Evolutionary conservation across 2,797 vertebrate species (phyloP).

Genomic region (Cryptoprocta ferox): DNA sequence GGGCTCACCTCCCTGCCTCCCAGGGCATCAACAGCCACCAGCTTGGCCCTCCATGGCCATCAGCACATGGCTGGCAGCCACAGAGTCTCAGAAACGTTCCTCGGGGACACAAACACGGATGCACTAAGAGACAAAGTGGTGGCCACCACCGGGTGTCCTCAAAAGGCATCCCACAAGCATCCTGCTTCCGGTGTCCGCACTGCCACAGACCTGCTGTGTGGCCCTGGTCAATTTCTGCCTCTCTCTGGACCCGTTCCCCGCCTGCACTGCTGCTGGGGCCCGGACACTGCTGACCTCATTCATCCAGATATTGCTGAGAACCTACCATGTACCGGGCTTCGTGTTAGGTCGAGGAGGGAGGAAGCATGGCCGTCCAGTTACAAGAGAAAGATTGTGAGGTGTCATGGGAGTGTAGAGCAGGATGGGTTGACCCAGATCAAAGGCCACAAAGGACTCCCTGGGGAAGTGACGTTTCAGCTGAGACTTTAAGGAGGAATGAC

Average conservation of each 20-base stretch:
- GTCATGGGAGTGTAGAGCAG: fast-evolving
- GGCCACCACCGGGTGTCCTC: background rate
- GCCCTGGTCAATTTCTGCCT: background rate
- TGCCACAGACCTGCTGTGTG: background rate
- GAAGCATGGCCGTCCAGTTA: background rate
- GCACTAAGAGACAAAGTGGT: background rate
- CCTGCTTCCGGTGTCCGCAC: background rate
- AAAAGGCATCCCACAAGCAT: fast-evolving
- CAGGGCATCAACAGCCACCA: background rate
- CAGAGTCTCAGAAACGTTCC: background rate
- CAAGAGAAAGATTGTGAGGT: background rate
- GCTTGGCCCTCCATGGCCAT: background rate
- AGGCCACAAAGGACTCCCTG: background rate
- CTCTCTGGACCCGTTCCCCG: background rate
- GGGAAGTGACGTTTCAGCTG: background rate
- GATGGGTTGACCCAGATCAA: background rate
- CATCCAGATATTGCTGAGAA: background rate
- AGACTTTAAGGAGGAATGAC: background rate
- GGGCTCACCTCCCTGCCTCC: background rate
- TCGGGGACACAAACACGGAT: background rate
- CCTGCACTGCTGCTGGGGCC: fast-evolving
- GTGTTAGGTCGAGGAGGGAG: fast-evolving
- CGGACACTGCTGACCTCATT: fast-evolving
- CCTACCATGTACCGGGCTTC: fast-evolving
- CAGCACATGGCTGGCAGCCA: background rate